Conservation (phyloP, 2,888 invertebrate species). For the Chaitophorus viminalis region DNA sequence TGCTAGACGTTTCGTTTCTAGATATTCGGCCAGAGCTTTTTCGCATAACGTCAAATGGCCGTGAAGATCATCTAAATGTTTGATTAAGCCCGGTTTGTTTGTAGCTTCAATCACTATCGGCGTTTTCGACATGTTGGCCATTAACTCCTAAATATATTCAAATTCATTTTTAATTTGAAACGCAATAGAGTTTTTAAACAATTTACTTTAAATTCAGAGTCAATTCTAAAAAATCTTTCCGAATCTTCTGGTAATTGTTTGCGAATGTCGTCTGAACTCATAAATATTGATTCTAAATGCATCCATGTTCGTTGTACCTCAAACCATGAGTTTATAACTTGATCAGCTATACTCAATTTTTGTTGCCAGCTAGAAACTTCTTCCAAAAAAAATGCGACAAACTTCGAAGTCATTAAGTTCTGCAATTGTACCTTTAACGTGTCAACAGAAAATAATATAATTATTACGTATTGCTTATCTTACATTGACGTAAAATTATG, state of each 20-base stretch:
- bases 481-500: no score
- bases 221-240: conserved; percentile 89
- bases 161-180: background rate
- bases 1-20: conserved; percentile 94
- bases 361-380: conserved; percentile 96
- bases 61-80: conserved; percentile 83
- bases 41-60: conserved; percentile 90
- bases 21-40: conserved; percentile 94
- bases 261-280: conserved; percentile 96
- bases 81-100: conserved; percentile 83
- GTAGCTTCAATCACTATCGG: conserved; percentile 92
- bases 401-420: conserved; percentile 96
- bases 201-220: conserved; percentile 86
- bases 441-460: background rate
- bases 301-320: conserved; percentile 98
- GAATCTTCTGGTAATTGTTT: conserved; percentile 94
- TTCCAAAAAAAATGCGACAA: conserved; percentile 93
- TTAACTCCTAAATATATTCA: conserved; percentile 71
- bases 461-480: no score
- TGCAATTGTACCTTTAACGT: conserved; percentile 83
- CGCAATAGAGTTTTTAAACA: background rate
- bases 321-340: conserved; percentile 91
- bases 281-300: conserved; percentile 96
- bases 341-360: conserved; percentile 91
- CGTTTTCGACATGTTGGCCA: conserved; percentile 80